Conservation (phyloP, 2,113 vertebrate genomes). For the Catharus minimus region DNA sequence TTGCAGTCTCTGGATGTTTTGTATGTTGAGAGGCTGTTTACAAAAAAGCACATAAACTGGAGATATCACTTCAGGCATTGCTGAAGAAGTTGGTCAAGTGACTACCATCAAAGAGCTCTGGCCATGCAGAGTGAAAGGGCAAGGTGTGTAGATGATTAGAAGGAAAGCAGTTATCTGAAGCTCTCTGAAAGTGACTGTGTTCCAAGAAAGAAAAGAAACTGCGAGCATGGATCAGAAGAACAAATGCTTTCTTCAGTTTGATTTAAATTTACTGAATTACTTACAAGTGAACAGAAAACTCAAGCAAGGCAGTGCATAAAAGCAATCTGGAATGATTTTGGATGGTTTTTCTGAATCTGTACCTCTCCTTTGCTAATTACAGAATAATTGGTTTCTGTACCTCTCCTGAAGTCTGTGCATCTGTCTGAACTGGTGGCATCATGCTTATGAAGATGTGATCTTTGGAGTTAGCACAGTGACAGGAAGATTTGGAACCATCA, state of each 20-base stretch:
- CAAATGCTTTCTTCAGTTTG: background rate
- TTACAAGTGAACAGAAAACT: background rate
- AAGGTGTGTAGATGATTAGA: background rate
- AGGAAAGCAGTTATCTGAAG: background rate
- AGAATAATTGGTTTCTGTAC: background rate
- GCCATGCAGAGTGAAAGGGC: background rate
- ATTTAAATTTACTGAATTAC: background rate
- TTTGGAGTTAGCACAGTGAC: background rate
- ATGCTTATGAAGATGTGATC: background rate
- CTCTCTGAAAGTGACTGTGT: background rate
- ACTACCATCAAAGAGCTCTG: background rate
- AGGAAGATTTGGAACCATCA: background rate
- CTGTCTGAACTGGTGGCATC: accelerated
- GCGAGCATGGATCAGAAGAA: background rate
- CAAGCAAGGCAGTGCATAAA: background rate
- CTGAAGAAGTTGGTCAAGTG: background rate
- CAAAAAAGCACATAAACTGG: background rate
- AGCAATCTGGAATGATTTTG: background rate
- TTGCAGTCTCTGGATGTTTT: background rate
- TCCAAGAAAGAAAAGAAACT: background rate
- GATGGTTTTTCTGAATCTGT: background rate
- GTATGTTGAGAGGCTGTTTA: background rate
- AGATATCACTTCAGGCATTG: background rate
- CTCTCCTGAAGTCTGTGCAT: background rate
- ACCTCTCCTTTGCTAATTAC: background rate